Evolutionary conservation across 2,113 vertebrate species (phyloP).

Genomic region (Heterotis niloticus): DNA sequence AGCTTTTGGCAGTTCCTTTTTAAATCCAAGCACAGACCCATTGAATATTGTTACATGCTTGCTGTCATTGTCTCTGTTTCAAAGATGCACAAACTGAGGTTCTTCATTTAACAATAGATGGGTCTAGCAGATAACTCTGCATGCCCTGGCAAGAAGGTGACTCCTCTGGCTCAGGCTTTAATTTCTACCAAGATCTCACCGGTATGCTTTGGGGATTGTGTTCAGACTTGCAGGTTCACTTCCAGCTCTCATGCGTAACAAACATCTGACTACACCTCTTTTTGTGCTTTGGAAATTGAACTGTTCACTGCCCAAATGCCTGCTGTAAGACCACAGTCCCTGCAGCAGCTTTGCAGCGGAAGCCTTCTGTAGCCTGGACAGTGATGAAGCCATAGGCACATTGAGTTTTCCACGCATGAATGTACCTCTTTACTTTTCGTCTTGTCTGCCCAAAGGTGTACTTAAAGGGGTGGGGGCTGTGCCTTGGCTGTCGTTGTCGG

Average conservation of each 20-base stretch:
- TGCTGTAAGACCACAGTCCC: neutral
- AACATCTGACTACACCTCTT: neutral
- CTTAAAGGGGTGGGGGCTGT: neutral
- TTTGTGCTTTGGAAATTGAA: neutral
- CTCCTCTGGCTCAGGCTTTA: neutral
- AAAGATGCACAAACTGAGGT: neutral
- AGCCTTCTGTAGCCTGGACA: neutral
- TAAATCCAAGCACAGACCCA: no score
- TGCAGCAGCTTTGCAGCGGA: constrained; percentile 11
- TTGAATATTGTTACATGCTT: neutral
- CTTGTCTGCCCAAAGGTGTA: neutral
- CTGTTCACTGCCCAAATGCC: neutral
- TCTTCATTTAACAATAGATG: neutral
- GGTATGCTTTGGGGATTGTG: neutral
- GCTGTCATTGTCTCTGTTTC: neutral
- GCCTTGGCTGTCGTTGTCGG: neutral
- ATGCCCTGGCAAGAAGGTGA: constrained; percentile 2
- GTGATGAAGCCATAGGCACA: neutral
- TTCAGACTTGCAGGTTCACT: neutral
- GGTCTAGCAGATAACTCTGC: neutral
- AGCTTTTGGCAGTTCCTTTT: no score
- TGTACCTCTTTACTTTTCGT: neutral
- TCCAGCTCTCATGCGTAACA: neutral
- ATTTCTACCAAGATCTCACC: neutral
- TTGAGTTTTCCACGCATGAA: neutral